Percentiles rank a stretch among this genome's conserved stretches.
Conservation (phyloP, 2,888 invertebrate species). For the Bellardia bayeri region DNA sequence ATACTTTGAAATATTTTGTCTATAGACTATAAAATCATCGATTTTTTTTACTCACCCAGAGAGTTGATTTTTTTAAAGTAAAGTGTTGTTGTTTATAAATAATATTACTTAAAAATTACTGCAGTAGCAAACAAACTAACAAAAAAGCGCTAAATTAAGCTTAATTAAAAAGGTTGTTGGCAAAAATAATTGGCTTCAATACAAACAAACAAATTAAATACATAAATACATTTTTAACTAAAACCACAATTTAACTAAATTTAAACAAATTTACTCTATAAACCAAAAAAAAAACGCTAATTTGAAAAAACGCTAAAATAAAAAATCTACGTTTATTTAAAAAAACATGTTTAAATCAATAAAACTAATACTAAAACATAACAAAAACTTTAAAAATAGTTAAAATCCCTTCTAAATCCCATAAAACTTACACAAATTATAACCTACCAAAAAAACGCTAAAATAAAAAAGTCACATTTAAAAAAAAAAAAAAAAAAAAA, state of each 20-base stretch:
- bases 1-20: conserved; percentile 57
- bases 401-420: conserved; percentile 1
- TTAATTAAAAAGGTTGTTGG: conserved; percentile 22
- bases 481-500: conserved; percentile 2
- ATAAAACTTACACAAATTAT: conserved; percentile 8
- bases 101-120: conserved; percentile 33
- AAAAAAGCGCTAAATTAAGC: conserved; percentile 8
- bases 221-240: neutral
- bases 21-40: conserved; percentile 73
- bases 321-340: neutral
- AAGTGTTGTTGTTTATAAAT: conserved; percentile 35
- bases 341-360: conserved; percentile 54
- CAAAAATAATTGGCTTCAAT: conserved; percentile 29
- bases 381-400: conserved; percentile 61
- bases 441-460: neutral
- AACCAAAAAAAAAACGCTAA: neutral
- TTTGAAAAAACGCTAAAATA: conserved; percentile 6
- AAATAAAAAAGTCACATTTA: conserved; percentile 13
- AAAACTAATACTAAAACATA: conserved; percentile 25
- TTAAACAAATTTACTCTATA: no score
- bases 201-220: neutral
- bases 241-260: neutral
- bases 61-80: conserved; percentile 14
- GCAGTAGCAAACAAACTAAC: neutral
- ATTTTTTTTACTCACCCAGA: conserved; percentile 61